Percentiles rank a stretch among this genome's conserved stretches.
These are phyloP conservation scores for Trachops cirrhosus DNA, from an alignment of 2,797 vertebrate genomes.

Conservation along the genomic window DNA sequence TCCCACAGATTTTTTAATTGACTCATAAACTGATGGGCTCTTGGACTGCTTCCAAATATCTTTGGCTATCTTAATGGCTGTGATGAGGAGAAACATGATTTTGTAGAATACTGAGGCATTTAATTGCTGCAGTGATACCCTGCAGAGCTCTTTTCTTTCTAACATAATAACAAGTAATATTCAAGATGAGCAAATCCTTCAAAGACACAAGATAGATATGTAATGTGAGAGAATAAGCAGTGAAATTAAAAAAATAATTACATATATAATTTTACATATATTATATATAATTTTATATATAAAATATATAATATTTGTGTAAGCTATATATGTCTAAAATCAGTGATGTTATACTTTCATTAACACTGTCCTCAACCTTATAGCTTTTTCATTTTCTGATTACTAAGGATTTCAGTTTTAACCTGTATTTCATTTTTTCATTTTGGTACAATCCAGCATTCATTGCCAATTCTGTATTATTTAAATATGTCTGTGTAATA, in stretches of 20 bases:
- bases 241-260: not conserved
- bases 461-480: not conserved
- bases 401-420: not conserved
- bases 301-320: not conserved
- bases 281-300: not conserved
- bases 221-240: not conserved
- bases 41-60: not conserved
- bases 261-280: not conserved
- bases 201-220: not conserved
- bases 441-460: not conserved
- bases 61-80: not conserved
- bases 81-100: not conserved
- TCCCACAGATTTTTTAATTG: not conserved
- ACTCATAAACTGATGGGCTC: not conserved
- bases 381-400: not conserved
- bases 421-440: not conserved
- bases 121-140: not conserved
- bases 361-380: not conserved
- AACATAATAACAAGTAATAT: not conserved
- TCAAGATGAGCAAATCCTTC: not conserved
- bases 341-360: not conserved
- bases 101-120: not conserved
- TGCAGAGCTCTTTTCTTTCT: not conserved
- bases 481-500: not conserved
- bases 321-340: not conserved